Evolutionary conservation across 2,797 vertebrate species (phyloP).

Genomic region (Ambastaia sidthimunki): DNA sequence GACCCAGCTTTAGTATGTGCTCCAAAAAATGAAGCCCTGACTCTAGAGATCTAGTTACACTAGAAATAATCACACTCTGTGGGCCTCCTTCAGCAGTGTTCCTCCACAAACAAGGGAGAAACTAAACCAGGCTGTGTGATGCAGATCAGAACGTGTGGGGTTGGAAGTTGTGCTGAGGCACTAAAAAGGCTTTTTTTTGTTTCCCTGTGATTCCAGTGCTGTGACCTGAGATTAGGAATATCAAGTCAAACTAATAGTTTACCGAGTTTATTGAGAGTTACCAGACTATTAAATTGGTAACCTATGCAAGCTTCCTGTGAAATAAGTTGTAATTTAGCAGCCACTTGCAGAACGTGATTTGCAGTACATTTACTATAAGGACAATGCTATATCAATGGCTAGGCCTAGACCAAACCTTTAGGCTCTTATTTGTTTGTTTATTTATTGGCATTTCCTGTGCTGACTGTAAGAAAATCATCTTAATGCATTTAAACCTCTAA

Average conservation of each 20-base stretch:
- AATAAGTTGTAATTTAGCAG: constrained; percentile 26
- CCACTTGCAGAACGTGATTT: too few relatives aligned
- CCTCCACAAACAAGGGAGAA: constrained; percentile 4
- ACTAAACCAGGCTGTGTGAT: constrained; percentile 36
- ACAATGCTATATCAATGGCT: too few relatives aligned
- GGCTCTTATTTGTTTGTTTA: too few relatives aligned
- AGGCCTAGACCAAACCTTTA: too few relatives aligned
- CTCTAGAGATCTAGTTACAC: constrained; percentile 52
- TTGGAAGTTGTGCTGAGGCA: not conserved
- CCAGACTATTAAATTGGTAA: not conserved
- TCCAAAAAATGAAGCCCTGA: constrained; percentile 57
- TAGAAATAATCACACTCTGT: constrained; percentile 64
- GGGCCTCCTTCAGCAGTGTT: constrained; percentile 24
- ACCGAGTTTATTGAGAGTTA: not conserved
- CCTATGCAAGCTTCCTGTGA: constrained; percentile 27
- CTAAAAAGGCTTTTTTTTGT: not conserved
- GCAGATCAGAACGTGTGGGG: constrained; percentile 24
- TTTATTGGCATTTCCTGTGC: too few relatives aligned
- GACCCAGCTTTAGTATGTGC: constrained; percentile 63
- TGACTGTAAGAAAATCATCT: too few relatives aligned
- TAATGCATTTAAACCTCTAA: too few relatives aligned
- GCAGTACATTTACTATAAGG: too few relatives aligned
- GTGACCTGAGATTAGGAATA: constrained; percentile 26
- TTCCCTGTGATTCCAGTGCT: constrained; percentile 4
- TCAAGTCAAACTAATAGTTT: constrained; percentile 40